Evolutionary conservation across 1,140 invertebrate species (phyloP), one percentile per base, ranked within the genome.

Genomic region (Pseudomyrmex dendroicus): DNA sequence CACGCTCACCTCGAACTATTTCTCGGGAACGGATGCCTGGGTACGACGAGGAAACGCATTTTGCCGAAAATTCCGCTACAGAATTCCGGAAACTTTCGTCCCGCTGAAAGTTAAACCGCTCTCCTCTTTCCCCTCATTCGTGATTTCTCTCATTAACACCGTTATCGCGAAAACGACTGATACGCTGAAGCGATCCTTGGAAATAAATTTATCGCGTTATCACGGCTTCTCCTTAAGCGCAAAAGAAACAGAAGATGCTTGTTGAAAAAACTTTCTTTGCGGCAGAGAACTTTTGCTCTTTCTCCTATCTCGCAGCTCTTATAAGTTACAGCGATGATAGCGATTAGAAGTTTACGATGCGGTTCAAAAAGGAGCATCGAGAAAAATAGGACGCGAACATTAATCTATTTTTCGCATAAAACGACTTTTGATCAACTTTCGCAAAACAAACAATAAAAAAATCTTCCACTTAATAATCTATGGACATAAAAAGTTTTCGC

Each of bases 1-100:
- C 96, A 97, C 86, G 96, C 96, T 2, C 96, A 97, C 86, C 92
- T 97, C 74, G 96, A 97, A 91, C 95, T 97, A 54, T 97, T 96
- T 84, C 94, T 97, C 9, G 96, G 97, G 8, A 97, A 97, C 85
- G 96, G 96, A 22, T 97, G 96, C 88, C 94, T 97, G 63, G 96
- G 96, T 96, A 93, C 66, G 88, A 63, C n/a, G 85, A 74, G 50
- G 25, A 20, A n/a, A 73, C 35, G n/a, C 54, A 66, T 52, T 48
- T 46, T 17, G 22, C 4, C 8, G 44, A 83, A 48, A 67, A 46
- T 76, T 52, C 20, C 1, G 15, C 9, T 7, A 52, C 50, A 4
- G 10, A 52, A 52, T 13, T 10, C 50, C 13, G 10, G 1, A 22
- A 56, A 7, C 13, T 61, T 61, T 9, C 44, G 35, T 25, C 22